Conservation (phyloP, 2,113 vertebrate genomes). For the Felis chaus region DNA sequence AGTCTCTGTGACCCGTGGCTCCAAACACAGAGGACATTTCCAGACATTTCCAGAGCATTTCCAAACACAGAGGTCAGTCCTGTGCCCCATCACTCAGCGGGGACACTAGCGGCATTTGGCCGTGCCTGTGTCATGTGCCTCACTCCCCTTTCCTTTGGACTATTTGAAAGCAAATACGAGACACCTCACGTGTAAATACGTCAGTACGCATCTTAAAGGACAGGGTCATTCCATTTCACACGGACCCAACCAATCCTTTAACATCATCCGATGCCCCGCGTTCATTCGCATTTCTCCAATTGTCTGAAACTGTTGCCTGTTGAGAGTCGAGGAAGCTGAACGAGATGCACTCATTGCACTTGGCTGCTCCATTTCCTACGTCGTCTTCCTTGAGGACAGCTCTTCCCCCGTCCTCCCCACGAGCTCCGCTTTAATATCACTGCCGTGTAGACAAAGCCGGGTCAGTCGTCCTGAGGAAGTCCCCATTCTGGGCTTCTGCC, state of each 20-base stretch:
- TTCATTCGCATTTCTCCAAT: background rate
- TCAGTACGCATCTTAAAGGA: background rate
- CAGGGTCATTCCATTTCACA: background rate
- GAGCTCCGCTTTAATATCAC: background rate
- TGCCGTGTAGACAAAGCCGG: background rate
- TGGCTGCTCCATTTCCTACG: accelerated
- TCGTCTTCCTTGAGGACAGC: background rate
- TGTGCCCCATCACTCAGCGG: background rate
- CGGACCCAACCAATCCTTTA: background rate
- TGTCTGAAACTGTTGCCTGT: accelerated
- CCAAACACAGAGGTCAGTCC: background rate
- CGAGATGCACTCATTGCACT: accelerated
- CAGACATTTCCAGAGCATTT: no score
- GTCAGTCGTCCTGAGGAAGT: background rate
- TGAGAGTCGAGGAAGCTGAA: background rate
- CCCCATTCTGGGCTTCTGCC: accelerated
- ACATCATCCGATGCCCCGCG: accelerated
- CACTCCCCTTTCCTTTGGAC: background rate
- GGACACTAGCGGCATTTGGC: background rate
- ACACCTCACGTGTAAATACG: no score
- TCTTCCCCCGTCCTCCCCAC: accelerated
- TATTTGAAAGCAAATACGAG: background rate
- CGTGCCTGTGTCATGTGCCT: background rate
- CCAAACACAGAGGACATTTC: background rate
- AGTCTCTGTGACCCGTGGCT: background rate